A percentile compares a stretch with the other conserved stretches of the same genome.
These are phyloP conservation scores for Macrochelys suwanniensis DNA, from an alignment of 2,797 vertebrate species.

Conservation along the genomic window DNA sequence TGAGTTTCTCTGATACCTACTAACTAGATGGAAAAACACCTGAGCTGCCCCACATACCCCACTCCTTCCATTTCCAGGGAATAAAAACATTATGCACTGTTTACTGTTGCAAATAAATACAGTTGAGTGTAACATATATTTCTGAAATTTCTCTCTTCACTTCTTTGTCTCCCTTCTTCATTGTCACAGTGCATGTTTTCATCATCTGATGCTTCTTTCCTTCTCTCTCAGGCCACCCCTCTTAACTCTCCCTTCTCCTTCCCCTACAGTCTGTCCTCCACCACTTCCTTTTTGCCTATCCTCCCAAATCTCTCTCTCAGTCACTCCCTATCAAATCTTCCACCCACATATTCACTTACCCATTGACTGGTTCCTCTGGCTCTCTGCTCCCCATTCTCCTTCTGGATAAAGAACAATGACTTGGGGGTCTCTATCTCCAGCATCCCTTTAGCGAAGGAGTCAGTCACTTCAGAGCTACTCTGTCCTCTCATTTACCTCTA, in stretches of 20 bases:
- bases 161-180: not conserved
- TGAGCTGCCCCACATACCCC: too few relatives aligned
- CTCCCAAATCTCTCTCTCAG: not conserved
- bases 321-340: not conserved
- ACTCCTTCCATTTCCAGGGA: too few relatives aligned
- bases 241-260: not conserved
- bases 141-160: not conserved
- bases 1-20: not conserved
- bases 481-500: accelerated
- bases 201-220: not conserved
- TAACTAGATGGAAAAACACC: too few relatives aligned
- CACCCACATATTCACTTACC: not conserved
- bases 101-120: too few relatives aligned
- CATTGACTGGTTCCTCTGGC: not conserved
- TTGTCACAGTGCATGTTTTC: not conserved
- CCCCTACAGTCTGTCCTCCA: not conserved
- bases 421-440: accelerated
- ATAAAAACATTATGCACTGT: not conserved
- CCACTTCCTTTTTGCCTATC: not conserved
- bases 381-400: accelerated
- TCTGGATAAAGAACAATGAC: not conserved
- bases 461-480: not conserved
- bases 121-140: too few relatives aligned
- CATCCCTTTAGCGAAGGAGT: not conserved
- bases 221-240: accelerated